phyloP scores from a whole-genome alignment of 2,113 vertebrate species.

The Ptyas mucosa region DNA sequence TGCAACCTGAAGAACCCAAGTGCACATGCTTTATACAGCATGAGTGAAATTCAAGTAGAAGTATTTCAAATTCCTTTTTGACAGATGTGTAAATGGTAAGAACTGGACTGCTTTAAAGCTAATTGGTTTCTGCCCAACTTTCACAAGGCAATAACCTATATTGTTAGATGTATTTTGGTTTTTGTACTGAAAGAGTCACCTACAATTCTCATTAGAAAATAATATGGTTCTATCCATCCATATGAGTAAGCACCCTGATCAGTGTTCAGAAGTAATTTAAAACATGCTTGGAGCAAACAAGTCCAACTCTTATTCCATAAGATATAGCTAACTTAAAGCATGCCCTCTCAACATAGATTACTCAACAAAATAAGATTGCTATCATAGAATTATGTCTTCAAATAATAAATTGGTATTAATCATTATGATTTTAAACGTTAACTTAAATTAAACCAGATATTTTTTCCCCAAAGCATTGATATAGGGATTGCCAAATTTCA shows the following conservation, averaged over 20 bases:
- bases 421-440: background rate
- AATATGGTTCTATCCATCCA: background rate
- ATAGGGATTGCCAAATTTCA: background rate
- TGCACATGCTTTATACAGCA: background rate
- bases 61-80: background rate
- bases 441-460: background rate
- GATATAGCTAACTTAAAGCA: background rate
- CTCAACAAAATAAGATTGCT: background rate
- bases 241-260: background rate
- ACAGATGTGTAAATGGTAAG: background rate
- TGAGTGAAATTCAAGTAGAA: background rate
- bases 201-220: background rate
- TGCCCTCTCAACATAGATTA: background rate
- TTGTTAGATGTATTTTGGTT: background rate
- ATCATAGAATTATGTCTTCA: background rate
- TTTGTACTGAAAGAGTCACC: background rate
- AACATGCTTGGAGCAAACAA: background rate
- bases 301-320: background rate
- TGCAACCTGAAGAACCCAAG: background rate
- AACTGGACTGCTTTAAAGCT: background rate
- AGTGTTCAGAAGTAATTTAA: background rate
- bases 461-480: background rate
- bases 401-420: background rate
- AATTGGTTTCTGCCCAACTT: background rate
- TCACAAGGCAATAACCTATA: background rate